These are phyloP conservation scores for Thyatira batis DNA, from an alignment of 2,888 invertebrate species.

Conservation along the genomic window DNA sequence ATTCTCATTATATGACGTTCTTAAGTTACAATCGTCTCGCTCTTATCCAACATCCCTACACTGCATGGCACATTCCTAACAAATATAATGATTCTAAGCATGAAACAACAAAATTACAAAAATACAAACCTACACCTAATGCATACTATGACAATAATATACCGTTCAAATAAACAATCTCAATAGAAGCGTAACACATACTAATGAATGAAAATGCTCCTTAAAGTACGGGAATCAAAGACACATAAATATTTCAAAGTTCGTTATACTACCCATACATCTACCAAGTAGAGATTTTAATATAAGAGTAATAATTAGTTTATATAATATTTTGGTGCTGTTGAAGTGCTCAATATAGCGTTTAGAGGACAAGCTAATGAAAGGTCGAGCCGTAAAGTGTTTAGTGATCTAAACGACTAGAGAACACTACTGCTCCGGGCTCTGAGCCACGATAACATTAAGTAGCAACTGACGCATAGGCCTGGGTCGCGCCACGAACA, in stretches of 20 bases:
- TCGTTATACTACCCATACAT: constrained; percentile 16
- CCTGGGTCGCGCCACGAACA: constrained; percentile 55
- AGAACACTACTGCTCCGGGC: constrained; percentile 26
- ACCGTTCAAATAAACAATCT: background rate
- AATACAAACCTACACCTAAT: background rate
- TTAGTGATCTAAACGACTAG: constrained; percentile 22
- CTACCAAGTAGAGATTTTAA: constrained; percentile 34
- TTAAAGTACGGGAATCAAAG: constrained; percentile 16
- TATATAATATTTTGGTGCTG: constrained; percentile 32
- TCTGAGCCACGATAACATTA: constrained; percentile 31
- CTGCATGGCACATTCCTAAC: constrained; percentile 21
- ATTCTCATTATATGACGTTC: background rate
- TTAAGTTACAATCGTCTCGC: background rate
- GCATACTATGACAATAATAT: background rate
- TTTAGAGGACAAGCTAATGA: constrained; percentile 19
- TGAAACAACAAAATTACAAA: background rate
- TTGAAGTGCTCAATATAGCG: constrained; percentile 26
- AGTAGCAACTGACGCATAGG: constrained; percentile 53
- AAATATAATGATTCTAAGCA: background rate
- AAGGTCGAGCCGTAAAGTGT: constrained; percentile 16
- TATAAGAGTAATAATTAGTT: constrained; percentile 26
- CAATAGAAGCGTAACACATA: background rate
- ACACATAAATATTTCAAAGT: constrained; percentile 14
- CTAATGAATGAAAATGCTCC: background rate
- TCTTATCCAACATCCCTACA: background rate